Evolutionary conservation across 2,797 vertebrate genomes (phyloP), one percentile per base, ranked within the genome.

Genomic region (Corythornis leucogaster): DNA sequence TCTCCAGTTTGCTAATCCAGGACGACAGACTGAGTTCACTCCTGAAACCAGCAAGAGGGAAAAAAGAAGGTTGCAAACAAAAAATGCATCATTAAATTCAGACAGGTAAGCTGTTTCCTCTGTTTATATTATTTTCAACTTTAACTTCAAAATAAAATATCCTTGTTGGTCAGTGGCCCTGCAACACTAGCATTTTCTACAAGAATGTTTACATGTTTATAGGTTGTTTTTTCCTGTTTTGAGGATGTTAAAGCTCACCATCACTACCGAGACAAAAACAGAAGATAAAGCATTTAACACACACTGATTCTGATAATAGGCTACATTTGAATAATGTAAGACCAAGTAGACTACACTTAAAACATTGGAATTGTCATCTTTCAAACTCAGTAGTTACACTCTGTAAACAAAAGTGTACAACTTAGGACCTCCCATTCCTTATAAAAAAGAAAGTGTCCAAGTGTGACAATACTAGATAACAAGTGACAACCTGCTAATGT

Each of bases 11-110:
- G 88, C 98, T 94, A 98, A 98, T 93, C 98, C 98, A 53, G 98
- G 98, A 43, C 97, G 98, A 42, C 98, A 98, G 94, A 98, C 98
- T 11, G 98, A 98, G 79, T 98, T 98, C 95, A 96, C 97, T 86
- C 97, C 97, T 9, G 98, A 99, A 96, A 98, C 98, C 57, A 98
- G 98, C 58, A 98, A 97, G 90, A 98, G 98, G 85, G 98, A 98
- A 88, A 98, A 98, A 93, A 98, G 98, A 53, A 97, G 98, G 30
- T 98, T 93, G 43, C 98, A 98, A 85, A 98, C 82, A 96, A 99
- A 98, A 96, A 97, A 48, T 31, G n/a, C 94, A 46, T 43, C 94
- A 0, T 89, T 98, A 81, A 93, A 85, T 92, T 97, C 96, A 71
- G 99, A 99, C 97, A 98, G 99, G 99, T 99, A 97, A 93, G 96